Percentiles rank a stretch among this genome's conserved stretches.
Evolutionary conservation across 2,113 vertebrate species (phyloP).

Genomic region (Cyrtonyx montezumae): DNA sequence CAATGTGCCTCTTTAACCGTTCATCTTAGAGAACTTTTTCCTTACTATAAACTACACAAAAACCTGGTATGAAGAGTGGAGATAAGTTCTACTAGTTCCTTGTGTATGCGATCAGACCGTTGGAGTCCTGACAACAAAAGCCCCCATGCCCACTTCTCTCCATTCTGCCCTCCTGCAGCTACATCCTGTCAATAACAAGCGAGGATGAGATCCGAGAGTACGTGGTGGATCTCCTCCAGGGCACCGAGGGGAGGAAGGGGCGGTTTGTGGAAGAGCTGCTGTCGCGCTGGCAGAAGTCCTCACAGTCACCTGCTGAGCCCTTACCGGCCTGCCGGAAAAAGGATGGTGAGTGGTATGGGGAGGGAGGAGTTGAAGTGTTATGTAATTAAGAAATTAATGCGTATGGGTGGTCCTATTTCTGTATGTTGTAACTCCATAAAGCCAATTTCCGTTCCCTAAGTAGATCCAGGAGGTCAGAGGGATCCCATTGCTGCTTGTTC

Average conservation of each 20-base stretch:
- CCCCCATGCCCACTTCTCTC: background rate
- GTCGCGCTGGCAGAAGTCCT: conserved; percentile 81
- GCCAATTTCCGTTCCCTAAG: background rate
- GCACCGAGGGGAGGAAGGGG: conserved; percentile 86
- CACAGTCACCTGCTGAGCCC: conserved; percentile 62
- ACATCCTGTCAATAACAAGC: conserved; percentile 90
- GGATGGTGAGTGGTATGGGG: conserved; percentile 64
- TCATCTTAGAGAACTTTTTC: background rate
- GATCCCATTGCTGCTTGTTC: background rate
- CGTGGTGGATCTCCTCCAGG: conserved; percentile 90
- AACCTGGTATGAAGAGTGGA: background rate
- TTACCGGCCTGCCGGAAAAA: conserved; percentile 64
- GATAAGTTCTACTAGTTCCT: background rate
- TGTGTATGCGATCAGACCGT: rapidly evolving
- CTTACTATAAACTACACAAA: rapidly evolving
- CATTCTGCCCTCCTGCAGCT: conserved; percentile 72
- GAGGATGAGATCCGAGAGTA: conserved; percentile 94
- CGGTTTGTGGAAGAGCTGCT: conserved; percentile 90
- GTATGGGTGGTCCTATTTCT: rapidly evolving
- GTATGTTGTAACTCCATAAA: rapidly evolving
- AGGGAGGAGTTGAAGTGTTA: background rate
- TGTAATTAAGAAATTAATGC: rapidly evolving
- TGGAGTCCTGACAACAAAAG: background rate
- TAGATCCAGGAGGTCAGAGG: background rate
- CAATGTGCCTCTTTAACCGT: background rate